phyloP scores from a whole-genome alignment of 2,888 invertebrate genomes.

The Amphipyra tragopoginis region DNA sequence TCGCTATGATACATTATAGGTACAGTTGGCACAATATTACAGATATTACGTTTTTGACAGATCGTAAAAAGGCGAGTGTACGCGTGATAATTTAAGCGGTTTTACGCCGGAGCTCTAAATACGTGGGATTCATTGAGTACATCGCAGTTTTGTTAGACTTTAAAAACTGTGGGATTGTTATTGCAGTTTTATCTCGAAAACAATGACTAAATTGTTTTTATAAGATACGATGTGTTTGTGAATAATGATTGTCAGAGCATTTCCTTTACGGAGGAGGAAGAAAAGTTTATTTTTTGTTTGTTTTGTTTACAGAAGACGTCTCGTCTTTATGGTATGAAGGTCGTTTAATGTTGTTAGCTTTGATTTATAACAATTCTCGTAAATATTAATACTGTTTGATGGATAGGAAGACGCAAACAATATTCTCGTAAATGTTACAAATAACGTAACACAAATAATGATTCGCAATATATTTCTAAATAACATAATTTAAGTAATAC shows the following conservation, averaged over 20 bases:
- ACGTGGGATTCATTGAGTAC: slow-evolving; percentile 60
- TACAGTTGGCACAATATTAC: slow-evolving; percentile 56
- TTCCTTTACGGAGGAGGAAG: slow-evolving; percentile 36
- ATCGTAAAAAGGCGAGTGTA: slow-evolving; percentile 64
- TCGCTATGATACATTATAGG: slow-evolving; percentile 51
- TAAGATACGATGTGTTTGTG: slow-evolving; percentile 25
- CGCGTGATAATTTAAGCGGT: slow-evolving; percentile 56
- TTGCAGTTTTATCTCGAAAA: slow-evolving; percentile 30
- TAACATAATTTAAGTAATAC: background rate
- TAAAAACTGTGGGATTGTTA: slow-evolving; percentile 35
- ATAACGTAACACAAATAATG: background rate
- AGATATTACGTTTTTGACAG: slow-evolving; percentile 66
- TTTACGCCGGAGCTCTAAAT: slow-evolving; percentile 41
- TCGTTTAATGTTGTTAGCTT: slow-evolving; percentile 7
- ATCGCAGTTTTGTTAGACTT: slow-evolving; percentile 17
- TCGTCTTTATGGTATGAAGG: slow-evolving; percentile 29
- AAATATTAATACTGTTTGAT: slow-evolving; percentile 34
- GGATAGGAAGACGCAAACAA: slow-evolving; percentile 14
- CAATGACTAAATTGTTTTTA: slow-evolving; percentile 43
- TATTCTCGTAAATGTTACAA: background rate
- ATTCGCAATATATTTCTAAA: background rate
- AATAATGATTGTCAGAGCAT: slow-evolving; percentile 29
- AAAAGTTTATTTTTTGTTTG: slow-evolving; percentile 23
- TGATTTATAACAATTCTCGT: slow-evolving; percentile 24
- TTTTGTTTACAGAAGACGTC: slow-evolving; percentile 28